Conservation (phyloP, 2,113 vertebrate species). For the Macquaria australasica region DNA sequence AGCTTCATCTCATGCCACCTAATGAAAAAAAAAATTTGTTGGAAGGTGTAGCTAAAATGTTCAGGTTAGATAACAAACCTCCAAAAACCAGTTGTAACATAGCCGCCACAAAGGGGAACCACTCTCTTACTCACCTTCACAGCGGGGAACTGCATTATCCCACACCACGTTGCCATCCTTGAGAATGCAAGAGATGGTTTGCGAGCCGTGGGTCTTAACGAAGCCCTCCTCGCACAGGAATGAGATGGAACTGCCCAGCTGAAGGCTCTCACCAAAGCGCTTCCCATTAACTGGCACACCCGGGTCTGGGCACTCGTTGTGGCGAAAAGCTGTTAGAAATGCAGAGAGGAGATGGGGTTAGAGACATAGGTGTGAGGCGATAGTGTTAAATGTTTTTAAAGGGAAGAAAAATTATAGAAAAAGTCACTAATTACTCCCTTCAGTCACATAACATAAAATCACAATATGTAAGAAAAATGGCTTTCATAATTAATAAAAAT, state of each 20-base stretch:
- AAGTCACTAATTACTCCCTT: neutral
- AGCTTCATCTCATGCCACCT: neutral
- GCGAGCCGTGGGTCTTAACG: conserved; percentile 94
- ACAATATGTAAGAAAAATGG: neutral
- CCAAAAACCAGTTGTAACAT: neutral
- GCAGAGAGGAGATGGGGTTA: neutral
- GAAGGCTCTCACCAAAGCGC: conserved; percentile 95
- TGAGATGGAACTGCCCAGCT: conserved; percentile 97
- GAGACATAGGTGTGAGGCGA: neutral
- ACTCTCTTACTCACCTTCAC: conserved; percentile 87
- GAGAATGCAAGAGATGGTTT: conserved; percentile 94
- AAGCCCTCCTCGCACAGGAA: conserved; percentile 98
- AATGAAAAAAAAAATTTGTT: neutral
- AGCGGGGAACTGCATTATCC: conserved; percentile 95
- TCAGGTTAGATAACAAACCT: neutral
- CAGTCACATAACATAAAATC: neutral
- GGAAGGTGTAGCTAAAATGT: neutral
- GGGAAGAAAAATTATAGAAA: neutral
- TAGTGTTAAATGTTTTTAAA: neutral
- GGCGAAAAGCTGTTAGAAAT: conserved; percentile 89
- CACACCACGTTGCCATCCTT: conserved; percentile 98
- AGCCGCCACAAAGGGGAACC: neutral
- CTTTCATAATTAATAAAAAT: neutral
- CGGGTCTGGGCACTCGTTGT: conserved; percentile 97
- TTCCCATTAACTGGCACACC: conserved; percentile 97